Conservation (phyloP, 2,113 vertebrate species). For the Lamprotornis superbus region DNA sequence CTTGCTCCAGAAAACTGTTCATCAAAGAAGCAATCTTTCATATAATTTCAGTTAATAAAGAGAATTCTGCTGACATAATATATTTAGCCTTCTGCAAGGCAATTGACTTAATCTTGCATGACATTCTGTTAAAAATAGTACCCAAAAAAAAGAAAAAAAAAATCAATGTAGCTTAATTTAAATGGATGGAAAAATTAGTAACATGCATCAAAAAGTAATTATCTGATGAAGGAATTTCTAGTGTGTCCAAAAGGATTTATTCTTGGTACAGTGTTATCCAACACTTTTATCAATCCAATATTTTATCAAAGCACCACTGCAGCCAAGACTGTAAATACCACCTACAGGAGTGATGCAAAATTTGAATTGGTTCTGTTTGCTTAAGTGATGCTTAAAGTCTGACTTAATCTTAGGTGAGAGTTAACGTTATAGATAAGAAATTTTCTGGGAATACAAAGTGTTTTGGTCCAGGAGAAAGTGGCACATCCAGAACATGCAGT, state of each 20-base stretch:
- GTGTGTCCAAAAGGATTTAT: not conserved
- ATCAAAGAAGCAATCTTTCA: not conserved
- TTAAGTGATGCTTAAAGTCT: not conserved
- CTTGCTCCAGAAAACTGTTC: not conserved
- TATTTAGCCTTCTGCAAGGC: not conserved
- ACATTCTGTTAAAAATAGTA: conserved; percentile 26
- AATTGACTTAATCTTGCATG: conserved; percentile 12
- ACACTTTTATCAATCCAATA: not conserved
- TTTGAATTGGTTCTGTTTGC: not conserved
- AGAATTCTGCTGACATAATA: conserved; percentile 34
- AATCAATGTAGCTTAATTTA: not conserved
- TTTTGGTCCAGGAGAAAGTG: not conserved
- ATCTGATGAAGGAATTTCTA: conserved; percentile 2
- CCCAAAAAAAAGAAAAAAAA: not conserved
- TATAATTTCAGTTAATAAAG: not conserved
- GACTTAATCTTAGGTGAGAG: not conserved
- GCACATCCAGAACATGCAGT: not conserved
- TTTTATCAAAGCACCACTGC: not conserved
- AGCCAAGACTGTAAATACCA: not conserved
- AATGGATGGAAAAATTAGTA: not conserved
- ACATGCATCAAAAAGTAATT: conserved; percentile 9
- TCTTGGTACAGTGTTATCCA: not conserved
- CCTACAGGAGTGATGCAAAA: not conserved
- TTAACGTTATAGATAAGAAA: not conserved
- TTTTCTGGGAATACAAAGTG: not conserved